Conservation (phyloP, 2,113 vertebrate genomes). For the Albula goreensis region DNA sequence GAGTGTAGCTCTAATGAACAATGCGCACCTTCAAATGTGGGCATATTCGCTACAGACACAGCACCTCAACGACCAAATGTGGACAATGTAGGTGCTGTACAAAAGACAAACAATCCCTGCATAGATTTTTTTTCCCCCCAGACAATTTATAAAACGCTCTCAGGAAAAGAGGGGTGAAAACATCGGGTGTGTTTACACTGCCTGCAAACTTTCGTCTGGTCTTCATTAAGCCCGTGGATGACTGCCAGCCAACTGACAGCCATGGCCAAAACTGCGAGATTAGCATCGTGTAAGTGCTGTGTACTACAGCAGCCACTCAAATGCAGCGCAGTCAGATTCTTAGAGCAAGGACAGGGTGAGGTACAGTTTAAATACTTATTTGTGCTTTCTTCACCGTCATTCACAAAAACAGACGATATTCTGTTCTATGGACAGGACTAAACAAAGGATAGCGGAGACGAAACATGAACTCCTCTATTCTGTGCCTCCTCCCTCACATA, state of each 20-base stretch:
- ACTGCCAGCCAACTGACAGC: constrained; percentile 26
- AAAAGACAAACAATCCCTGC: constrained; percentile 14
- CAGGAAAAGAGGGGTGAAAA: constrained; percentile 27
- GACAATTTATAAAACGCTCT: background rate
- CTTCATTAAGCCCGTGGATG: constrained; percentile 35
- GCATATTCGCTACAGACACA: background rate
- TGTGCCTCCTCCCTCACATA: background rate
- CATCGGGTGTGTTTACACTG: constrained; percentile 45
- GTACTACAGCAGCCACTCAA: background rate
- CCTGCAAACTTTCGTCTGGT: constrained; percentile 36
- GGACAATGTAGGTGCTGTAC: background rate
- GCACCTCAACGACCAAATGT: background rate
- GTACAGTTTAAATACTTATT: background rate
- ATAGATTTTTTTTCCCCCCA: background rate
- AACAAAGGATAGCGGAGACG: constrained; percentile 33
- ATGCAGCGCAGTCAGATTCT: background rate
- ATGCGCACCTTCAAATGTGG: too few relatives aligned
- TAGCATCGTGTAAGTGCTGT: background rate
- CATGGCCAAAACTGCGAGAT: background rate
- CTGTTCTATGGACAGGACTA: background rate
- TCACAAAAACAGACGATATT: background rate
- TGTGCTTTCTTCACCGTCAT: background rate
- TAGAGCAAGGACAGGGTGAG: background rate
- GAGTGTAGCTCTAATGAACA: too few relatives aligned
- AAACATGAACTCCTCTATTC: constrained; percentile 40